Base-by-base conservation (phyloP, 37 sponge, comb jelly and placozoan species). In the Theonella swinhoei region DNA sequence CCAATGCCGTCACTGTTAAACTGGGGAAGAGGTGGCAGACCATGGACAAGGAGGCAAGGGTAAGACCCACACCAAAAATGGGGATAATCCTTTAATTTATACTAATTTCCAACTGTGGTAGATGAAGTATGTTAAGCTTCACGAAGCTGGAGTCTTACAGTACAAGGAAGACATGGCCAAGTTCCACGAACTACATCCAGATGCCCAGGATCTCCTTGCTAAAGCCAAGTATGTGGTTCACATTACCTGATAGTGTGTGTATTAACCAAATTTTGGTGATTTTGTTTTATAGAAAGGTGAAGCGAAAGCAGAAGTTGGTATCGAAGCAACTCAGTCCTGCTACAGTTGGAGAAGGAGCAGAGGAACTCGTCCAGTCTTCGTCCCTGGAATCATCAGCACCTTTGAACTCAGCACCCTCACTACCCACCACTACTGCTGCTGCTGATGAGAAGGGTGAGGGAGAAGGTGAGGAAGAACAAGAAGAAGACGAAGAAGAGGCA, bases 161-260 rank as follows among this genome's bases (percentile, higher is more conserved):
- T 82, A 91, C 42, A 43, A 91, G 60, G 68, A 83, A 35, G 47
- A 80, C 9, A 22, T 87, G 69, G 62, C 73, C 63, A 28, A 75
- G 58, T 91, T 91, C 43, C 64, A 74, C 63, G 25, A 39, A 9
- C 39, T 66, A 39, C 62, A 91, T 69, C 92, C 92, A 32, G 92
- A 91, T 39, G 87, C 87, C 31, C 76, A 67, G 33, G 74, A 79
- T 14, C 47, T 86, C 14, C 54, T 79, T 7, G 66, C 72, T 3
- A 79, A 66, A 74, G 72, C 36, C 4, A 23, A 23, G 34, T 23
- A 39, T 4, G 39, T 7, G 14, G n/a, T n/a, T n/a, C n/a, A n/a
- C n/a, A n/a, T n/a, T n/a, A n/a, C n/a, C n/a, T n/a, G n/a, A n/a
- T n/a, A n/a, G n/a, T n/a, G n/a, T n/a, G n/a, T n/a, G n/a, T n/a